These are phyloP conservation scores for Pteria penguin DNA, from an alignment of 2,888 invertebrate species.

Conservation along the genomic window DNA sequence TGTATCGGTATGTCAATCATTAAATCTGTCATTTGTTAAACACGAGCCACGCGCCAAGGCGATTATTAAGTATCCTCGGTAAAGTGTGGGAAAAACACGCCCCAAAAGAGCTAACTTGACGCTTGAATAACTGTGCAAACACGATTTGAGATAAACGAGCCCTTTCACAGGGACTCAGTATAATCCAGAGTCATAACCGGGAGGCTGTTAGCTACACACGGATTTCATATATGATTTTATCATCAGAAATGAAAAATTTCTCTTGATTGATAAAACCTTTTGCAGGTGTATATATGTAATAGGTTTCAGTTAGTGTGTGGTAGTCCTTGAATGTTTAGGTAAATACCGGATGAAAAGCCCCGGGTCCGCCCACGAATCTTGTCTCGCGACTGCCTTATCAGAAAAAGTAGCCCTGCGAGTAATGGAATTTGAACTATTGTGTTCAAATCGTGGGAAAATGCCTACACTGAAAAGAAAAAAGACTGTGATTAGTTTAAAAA, in stretches of 20 bases:
- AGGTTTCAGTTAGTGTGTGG: too few relatives aligned
- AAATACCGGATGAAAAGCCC: too few relatives aligned
- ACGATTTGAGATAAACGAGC: constrained; percentile 38
- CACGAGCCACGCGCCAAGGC: constrained; percentile 63
- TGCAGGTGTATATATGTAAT: too few relatives aligned
- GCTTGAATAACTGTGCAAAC: constrained; percentile 44
- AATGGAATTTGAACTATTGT: constrained; percentile 44
- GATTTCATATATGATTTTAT: too few relatives aligned
- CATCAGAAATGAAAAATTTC: too few relatives aligned
- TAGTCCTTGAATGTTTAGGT: too few relatives aligned
- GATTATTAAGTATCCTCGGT: constrained; percentile 61
- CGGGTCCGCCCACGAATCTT: background rate
- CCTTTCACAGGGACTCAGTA: constrained; percentile 40
- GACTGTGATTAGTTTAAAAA: constrained; percentile 39
- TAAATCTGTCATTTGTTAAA: constrained; percentile 48
- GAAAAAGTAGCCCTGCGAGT: constrained; percentile 38
- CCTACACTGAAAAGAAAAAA: constrained; percentile 40
- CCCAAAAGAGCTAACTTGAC: constrained; percentile 39
- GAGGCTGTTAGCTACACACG: too few relatives aligned
- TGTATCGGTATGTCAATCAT: constrained; percentile 63
- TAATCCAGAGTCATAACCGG: background rate
- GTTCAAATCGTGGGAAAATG: constrained; percentile 45
- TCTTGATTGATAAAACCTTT: too few relatives aligned
- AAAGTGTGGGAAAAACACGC: constrained; percentile 76
- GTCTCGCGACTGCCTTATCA: constrained; percentile 47